Percentiles rank a stretch among this genome's conserved stretches.
These are phyloP conservation scores for Upupa epops DNA, from an alignment of 2,113 vertebrate genomes.

Conservation along the genomic window DNA sequence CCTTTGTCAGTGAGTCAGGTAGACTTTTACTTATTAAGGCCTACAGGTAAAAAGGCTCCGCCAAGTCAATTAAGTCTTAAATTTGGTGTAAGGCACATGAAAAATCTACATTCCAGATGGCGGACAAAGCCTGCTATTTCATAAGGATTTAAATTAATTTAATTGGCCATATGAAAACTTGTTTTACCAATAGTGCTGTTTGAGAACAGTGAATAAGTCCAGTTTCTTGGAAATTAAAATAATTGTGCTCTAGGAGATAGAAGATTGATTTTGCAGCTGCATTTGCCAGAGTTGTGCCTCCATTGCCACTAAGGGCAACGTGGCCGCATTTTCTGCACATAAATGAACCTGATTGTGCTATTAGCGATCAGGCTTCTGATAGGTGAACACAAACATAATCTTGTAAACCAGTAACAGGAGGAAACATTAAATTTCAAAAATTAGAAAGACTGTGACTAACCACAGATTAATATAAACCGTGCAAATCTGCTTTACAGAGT, in stretches of 20 bases:
- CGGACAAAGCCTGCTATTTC: neutral
- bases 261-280: neutral
- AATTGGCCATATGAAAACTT: neutral
- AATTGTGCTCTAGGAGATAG: neutral
- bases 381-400: neutral
- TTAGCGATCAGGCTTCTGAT: neutral
- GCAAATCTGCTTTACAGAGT: neutral
- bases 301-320: neutral
- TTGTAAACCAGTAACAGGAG: neutral
- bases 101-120: neutral
- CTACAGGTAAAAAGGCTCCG: slow-evolving; percentile 67
- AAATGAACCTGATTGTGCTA: neutral
- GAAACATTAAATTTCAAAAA: neutral
- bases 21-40: slow-evolving; percentile 78
- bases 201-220: neutral
- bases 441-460: neutral
- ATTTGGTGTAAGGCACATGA: neutral
- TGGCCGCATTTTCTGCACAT: neutral
- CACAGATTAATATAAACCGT: neutral
- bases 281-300: neutral
- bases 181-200: neutral
- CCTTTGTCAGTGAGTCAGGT: slow-evolving; percentile 97
- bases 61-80: slow-evolving; percentile 10
- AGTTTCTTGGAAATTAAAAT: neutral
- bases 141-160: neutral